Base-by-base conservation (phyloP, 2,888 invertebrate species). In the Ennomos erosarius region DNA sequence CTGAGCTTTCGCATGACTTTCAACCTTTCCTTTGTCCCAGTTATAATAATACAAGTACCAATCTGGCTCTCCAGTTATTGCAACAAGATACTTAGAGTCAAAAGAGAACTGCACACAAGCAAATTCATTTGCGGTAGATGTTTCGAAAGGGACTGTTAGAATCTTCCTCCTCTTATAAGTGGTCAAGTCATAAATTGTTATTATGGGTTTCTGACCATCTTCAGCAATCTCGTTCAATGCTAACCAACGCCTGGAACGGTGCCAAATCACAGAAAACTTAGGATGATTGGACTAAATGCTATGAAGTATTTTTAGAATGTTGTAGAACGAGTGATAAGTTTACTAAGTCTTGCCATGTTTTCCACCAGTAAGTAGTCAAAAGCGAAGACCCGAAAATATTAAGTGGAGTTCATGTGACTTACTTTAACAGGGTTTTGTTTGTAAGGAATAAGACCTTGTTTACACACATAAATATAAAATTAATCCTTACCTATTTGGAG, bases 21-120 rank as follows among this genome's bases (percentile, higher is more conserved):
- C 96, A 36, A 97, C 93, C 82, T 96, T 96, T 10, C 96, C 96
- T 78, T 95, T 96, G 71, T 97, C 97, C 95, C 96, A 94, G 79
- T 96, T 95, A 92, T 97, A 96, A 86, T 96, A 95, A 76, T 97
- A 93, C 87, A 97, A 90, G 70, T 94, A 95, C 95, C 96, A 96
- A 81, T 98, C 98, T 0, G 98, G 97, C 62, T 95, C 95, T 2
- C 96, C 96, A 0, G 97, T 96, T 35, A 98, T 94, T 0, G 96
- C 94, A 1, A 96, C 94, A 10, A 99, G 81, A 67, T 95, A 95
- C 79, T 96, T 96, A 1, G 96, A 97, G 81, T 98, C 98, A 62
- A 93, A 95, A 0, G 97, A 96, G 75, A 99, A 98, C 34, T 95
- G 94, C 0, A 97, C 87, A 56, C 95, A 94, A 10, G 95, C 94